These are phyloP conservation scores for Ahaetulla prasina DNA, from an alignment of 2,113 vertebrate genomes.

Conservation along the genomic window DNA sequence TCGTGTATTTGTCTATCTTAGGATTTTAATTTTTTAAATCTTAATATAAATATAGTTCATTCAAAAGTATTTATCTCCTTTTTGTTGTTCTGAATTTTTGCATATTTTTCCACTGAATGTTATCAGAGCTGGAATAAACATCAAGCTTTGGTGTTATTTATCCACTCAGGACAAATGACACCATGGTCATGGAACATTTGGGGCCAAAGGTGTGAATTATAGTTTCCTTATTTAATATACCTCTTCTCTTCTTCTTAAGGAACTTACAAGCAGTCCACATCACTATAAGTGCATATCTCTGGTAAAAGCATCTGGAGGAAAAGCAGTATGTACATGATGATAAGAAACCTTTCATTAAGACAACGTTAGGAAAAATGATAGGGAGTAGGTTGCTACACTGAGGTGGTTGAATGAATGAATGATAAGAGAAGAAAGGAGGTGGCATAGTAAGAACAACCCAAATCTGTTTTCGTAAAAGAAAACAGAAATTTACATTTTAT, in stretches of 20 bases:
- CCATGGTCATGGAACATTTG: not conserved
- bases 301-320: not conserved
- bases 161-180: not conserved
- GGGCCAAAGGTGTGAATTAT: not conserved
- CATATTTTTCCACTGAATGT: not conserved
- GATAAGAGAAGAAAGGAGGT: not conserved
- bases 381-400: not conserved
- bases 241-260: not conserved
- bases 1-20: not conserved
- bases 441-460: not conserved
- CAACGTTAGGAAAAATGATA: not conserved
- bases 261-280: not conserved
- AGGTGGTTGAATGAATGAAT: not conserved
- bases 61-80: not conserved
- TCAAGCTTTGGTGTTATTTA: not conserved
- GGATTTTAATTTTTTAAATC: not conserved
- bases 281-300: not conserved
- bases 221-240: not conserved
- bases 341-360: not conserved
- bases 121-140: not conserved
- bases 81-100: not conserved
- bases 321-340: not conserved
- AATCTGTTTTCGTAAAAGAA: not conserved
- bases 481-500: not conserved
- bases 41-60: not conserved